Evolutionary conservation across 2,888 invertebrate genomes (phyloP), one percentile per base, ranked within the genome.

Genomic region (Pseudeuparius sepicola): DNA sequence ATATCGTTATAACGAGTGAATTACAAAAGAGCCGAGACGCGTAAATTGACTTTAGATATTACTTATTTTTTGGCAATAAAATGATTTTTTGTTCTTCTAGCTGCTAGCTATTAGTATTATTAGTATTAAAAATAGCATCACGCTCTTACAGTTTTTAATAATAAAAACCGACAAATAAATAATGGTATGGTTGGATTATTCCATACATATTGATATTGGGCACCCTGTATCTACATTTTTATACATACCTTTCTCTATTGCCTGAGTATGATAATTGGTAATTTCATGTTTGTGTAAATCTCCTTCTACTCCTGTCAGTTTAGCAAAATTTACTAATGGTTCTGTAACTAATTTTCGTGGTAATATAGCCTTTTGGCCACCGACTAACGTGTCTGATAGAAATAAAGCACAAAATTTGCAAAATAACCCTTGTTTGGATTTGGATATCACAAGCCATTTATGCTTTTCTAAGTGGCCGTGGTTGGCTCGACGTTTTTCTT

Each of bases 401-500:
- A 20, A 20, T 7, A 20, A 7, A 20, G 20, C 6, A 20, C 20
- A 20, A 20, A 7, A 20, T 20, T 20, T 20, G 7, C 20, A 20
- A 20, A 20, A 20, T 7, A 20, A n/a, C 20, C n/a, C n/a, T 20
- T 20, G 7, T n/a, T 20, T 20, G 6, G 6, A 6, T 20, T n/a
- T 20, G 20, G 20, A 20, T 7, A 20, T 7, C n/a, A 20, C n/a
- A n/a, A 20, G 20, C 20, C 20, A 20, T 20, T 20, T n/a, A n/a
- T 20, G n/a, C 14, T 32, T 4, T 23, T 4, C 2, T 4, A 31
- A 31, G 17, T 31, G 11, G 3, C 31, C 13, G 18, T 18, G 31
- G 20, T 11, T 30, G 4, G 18, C 4, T 4, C 18, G 10, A 12
- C 24, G 32, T 32, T 24, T 23, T 24, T 32, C 32, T 32, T 32